Percentiles rank a stretch among this genome's conserved stretches.
phyloP scores from a whole-genome alignment of 2,797 vertebrate genomes.

The Tauraco hartlaubi region DNA sequence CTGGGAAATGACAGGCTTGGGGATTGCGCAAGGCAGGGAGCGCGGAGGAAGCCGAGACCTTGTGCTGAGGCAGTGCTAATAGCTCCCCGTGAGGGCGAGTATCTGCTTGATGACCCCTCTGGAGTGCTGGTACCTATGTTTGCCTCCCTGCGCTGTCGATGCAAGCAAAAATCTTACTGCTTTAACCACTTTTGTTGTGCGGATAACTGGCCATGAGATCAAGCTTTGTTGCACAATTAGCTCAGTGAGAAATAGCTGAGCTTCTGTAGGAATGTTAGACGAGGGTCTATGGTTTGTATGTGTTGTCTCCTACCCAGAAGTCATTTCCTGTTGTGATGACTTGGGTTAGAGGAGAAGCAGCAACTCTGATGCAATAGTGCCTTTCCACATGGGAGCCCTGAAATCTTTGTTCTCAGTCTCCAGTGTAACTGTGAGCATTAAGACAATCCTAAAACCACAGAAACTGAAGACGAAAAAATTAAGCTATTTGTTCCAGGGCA shows the following conservation, averaged over 20 bases:
- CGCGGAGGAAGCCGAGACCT: not conserved
- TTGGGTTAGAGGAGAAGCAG: not conserved
- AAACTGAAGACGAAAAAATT: not conserved
- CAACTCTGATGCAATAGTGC: not conserved
- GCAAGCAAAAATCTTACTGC: not conserved
- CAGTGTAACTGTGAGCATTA: not conserved
- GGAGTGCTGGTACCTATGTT: not conserved
- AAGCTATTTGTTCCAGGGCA: not conserved
- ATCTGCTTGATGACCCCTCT: not conserved
- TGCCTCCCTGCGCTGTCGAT: not conserved
- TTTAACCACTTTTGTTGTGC: not conserved
- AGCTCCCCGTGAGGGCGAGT: not conserved
- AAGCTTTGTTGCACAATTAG: not conserved
- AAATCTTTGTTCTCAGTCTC: not conserved
- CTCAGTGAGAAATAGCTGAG: not conserved
- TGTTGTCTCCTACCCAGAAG: not conserved
- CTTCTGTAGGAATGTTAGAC: not conserved
- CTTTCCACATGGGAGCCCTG: not conserved
- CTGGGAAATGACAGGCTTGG: not conserved
- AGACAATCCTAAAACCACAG: not conserved
- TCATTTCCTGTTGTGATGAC: not conserved
- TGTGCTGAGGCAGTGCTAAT: not conserved
- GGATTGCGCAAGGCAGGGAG: not conserved
- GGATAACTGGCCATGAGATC: not conserved
- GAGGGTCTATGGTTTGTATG: not conserved